These are phyloP conservation scores for Antheraea assamensis DNA, from an alignment of 2,888 invertebrate species.

Conservation along the genomic window DNA sequence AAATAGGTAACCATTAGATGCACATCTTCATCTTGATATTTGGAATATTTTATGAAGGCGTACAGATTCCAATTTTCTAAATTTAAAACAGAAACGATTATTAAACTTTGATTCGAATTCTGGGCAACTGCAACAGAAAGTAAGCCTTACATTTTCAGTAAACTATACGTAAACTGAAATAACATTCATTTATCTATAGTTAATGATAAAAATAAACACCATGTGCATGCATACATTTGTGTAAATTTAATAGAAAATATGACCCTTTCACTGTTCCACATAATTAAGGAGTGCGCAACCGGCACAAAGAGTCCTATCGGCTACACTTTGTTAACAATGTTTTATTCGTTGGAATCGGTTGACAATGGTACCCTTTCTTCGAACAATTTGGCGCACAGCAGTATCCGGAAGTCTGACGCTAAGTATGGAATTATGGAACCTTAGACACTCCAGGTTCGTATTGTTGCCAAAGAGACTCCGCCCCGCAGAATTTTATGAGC, in stretches of 20 bases:
- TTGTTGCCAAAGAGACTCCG: slow-evolving; percentile 68
- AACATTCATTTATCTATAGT: background rate
- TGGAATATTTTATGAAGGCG: too few species aligned
- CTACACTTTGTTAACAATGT: slow-evolving; percentile 74
- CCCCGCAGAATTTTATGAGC: slow-evolving; percentile 61
- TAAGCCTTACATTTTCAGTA: too few species aligned
- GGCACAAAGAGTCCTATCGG: slow-evolving; percentile 74
- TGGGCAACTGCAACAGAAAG: too few species aligned
- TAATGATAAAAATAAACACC: slow-evolving; percentile 42
- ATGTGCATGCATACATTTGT: slow-evolving; percentile 54
- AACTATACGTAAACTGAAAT: background rate
- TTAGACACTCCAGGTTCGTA: slow-evolving; percentile 69
- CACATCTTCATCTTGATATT: too few species aligned
- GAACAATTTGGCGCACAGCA: slow-evolving; percentile 76
- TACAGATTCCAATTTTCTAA: too few species aligned
- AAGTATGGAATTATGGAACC: slow-evolving; percentile 72
- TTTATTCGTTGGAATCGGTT: slow-evolving; percentile 79
- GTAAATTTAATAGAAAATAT: slow-evolving; percentile 80
- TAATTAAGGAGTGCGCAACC: slow-evolving; percentile 78
- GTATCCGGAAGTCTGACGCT: slow-evolving; percentile 73
- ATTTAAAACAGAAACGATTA: too few species aligned
- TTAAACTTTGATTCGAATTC: too few species aligned
- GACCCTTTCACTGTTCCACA: slow-evolving; percentile 80
- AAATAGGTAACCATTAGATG: too few species aligned
- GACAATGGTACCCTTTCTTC: slow-evolving; percentile 81